A percentile compares a stretch with the other conserved stretches of the same genome.
phyloP scores from a whole-genome alignment of 2,113 vertebrate species.

The Manacus vitellinus region DNA sequence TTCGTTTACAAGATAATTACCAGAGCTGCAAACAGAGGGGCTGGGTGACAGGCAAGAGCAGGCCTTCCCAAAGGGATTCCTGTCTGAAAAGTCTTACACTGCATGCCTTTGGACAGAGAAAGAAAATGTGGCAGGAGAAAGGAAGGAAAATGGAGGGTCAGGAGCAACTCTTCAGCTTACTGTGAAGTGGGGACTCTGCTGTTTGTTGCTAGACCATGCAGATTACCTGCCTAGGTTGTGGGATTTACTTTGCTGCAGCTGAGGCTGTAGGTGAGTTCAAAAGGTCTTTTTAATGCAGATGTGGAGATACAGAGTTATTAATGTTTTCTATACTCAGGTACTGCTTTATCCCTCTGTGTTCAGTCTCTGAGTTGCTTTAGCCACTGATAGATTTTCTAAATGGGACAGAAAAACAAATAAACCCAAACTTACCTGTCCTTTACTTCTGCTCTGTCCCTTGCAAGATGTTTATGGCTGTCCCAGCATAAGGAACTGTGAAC shows the following conservation, averaged over 20 bases:
- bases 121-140: neutral
- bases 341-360: neutral
- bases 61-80: neutral
- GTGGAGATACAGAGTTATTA: neutral
- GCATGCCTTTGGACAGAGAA: neutral
- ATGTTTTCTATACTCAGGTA: neutral
- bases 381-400: neutral
- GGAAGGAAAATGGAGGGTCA: neutral
- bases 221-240: neutral
- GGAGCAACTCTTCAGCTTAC: neutral
- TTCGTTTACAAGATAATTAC: slow-evolving; percentile 54
- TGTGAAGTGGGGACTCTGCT: neutral
- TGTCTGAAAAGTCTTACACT: neutral
- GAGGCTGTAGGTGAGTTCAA: neutral
- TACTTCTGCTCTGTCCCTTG: neutral
- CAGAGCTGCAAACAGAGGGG: neutral
- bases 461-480: neutral
- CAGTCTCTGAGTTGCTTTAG: neutral
- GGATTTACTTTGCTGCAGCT: neutral
- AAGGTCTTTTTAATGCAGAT: neutral
- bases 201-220: neutral
- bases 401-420: neutral
- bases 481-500: neutral
- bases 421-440: neutral
- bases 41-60: neutral